Evolutionary conservation across 2,113 vertebrate species (phyloP).

Genomic region (Trinectes maculatus): DNA sequence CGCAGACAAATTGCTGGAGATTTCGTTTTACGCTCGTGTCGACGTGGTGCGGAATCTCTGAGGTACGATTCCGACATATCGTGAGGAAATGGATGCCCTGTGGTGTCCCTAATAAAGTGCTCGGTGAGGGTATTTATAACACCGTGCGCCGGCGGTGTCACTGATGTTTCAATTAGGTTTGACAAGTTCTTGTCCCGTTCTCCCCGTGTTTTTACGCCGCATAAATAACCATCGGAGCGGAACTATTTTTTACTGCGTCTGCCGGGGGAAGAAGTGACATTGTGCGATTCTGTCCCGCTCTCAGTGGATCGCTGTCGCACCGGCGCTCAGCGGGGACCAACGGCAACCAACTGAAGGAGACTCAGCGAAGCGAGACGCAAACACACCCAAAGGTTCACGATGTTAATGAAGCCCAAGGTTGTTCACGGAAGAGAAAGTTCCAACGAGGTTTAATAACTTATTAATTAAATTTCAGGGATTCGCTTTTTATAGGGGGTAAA

Average conservation of each 20-base stretch:
- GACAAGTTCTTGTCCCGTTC: neutral
- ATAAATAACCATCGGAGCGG: slow-evolving; percentile 52
- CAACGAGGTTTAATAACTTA: slow-evolving; percentile 48
- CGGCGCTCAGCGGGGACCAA: slow-evolving; percentile 29
- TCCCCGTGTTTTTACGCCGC: slow-evolving; percentile 1
- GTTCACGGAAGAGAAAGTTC: slow-evolving; percentile 44
- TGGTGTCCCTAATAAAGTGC: neutral
- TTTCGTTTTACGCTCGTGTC: neutral
- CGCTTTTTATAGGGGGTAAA: too few species aligned
- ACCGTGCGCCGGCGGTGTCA: slow-evolving; percentile 7
- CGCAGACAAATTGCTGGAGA: neutral
- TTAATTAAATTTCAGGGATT: too few species aligned
- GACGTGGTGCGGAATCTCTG: neutral
- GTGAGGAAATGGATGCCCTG: neutral
- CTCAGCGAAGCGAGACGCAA: slow-evolving; percentile 42
- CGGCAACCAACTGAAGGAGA: slow-evolving; percentile 22
- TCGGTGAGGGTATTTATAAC: neutral
- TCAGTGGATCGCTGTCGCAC: slow-evolving; percentile 19
- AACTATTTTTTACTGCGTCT: slow-evolving; percentile 45
- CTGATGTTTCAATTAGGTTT: slow-evolving; percentile 2
- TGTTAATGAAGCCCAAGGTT: slow-evolving; percentile 66
- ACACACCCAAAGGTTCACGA: slow-evolving; percentile 46
- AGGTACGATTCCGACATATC: neutral
- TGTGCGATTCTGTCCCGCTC: slow-evolving; percentile 30
- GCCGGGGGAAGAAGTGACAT: slow-evolving; percentile 34